These are phyloP conservation scores for Papilio demoleus DNA, from an alignment of 2,888 invertebrate genomes.

Conservation along the genomic window DNA sequence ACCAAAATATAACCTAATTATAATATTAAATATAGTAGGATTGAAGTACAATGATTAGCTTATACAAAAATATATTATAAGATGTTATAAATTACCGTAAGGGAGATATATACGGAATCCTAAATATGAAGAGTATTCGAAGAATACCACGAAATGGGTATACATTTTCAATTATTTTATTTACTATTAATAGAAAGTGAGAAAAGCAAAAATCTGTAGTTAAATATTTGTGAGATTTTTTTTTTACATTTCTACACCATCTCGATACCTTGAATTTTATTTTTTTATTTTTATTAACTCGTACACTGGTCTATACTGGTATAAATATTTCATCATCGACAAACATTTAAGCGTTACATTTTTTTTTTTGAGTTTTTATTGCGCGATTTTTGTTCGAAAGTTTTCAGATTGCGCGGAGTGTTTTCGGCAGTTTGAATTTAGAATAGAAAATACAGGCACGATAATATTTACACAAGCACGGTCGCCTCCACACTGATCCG, in stretches of 20 bases:
- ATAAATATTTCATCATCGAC: slow-evolving; percentile 32
- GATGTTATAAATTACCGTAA: too few species aligned
- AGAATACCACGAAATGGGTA: too few species aligned
- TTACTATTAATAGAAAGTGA: too few species aligned
- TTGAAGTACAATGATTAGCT: too few species aligned
- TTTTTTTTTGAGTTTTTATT: slow-evolving; percentile 32
- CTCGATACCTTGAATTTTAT: neutral
- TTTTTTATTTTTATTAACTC: neutral
- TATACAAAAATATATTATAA: too few species aligned
- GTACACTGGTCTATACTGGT: neutral
- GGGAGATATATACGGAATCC: too few species aligned
- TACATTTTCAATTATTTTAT: too few species aligned
- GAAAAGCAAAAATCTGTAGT: too few species aligned
- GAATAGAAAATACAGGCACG: slow-evolving; percentile 34
- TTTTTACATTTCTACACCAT: neutral
- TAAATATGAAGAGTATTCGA: too few species aligned
- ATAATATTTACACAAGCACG: slow-evolving; percentile 40
- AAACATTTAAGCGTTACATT: slow-evolving; percentile 11
- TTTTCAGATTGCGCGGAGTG: slow-evolving; percentile 30
- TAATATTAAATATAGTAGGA: too few species aligned
- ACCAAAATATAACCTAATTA: too few species aligned
- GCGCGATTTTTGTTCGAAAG: slow-evolving; percentile 26
- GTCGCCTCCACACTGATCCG: slow-evolving; percentile 23
- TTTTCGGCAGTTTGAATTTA: slow-evolving; percentile 30
- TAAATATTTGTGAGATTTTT: neutral